Conservation (phyloP, 1,140 invertebrate species). For the Ephestia elutella region DNA sequence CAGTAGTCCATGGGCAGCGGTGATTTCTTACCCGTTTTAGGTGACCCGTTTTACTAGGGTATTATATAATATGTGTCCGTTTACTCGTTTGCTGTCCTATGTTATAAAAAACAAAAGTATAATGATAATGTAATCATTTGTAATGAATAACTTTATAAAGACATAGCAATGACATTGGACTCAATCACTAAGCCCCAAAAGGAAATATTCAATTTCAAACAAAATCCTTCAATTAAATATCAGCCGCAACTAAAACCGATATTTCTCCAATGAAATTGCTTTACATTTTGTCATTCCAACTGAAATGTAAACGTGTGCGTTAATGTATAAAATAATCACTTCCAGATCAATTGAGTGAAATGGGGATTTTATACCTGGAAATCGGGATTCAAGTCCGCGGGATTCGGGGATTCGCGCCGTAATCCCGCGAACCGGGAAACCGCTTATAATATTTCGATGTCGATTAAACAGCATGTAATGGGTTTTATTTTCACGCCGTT, state of each 20-base stretch:
- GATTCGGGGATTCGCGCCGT: not conserved
- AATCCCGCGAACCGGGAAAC: constrained; percentile 1
- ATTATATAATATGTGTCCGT: too few relatives aligned
- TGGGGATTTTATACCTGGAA: not conserved
- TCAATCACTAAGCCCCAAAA: too few relatives aligned
- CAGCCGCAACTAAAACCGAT: not conserved
- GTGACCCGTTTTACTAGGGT: too few relatives aligned
- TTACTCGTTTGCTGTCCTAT: too few relatives aligned
- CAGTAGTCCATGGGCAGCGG: too few relatives aligned
- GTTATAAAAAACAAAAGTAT: too few relatives aligned
- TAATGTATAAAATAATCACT: not conserved
- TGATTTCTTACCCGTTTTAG: too few relatives aligned
- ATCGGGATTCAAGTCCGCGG: not conserved
- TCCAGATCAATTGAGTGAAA: constrained; percentile 1
- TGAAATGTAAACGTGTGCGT: not conserved
- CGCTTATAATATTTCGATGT: constrained; percentile 3
- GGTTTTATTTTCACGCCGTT: not conserved
- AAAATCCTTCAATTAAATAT: not conserved
- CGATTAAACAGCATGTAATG: constrained; percentile 4
- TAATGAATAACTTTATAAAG: too few relatives aligned
- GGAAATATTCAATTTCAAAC: too few relatives aligned
- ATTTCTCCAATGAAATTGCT: not conserved
- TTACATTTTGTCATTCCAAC: not conserved
- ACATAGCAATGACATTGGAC: too few relatives aligned
- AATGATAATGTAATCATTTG: too few relatives aligned